Evolutionary conservation across 1,140 invertebrate genomes (phyloP), one percentile per base, ranked within the genome.

Genomic region (Drosophila nigromelanica): DNA sequence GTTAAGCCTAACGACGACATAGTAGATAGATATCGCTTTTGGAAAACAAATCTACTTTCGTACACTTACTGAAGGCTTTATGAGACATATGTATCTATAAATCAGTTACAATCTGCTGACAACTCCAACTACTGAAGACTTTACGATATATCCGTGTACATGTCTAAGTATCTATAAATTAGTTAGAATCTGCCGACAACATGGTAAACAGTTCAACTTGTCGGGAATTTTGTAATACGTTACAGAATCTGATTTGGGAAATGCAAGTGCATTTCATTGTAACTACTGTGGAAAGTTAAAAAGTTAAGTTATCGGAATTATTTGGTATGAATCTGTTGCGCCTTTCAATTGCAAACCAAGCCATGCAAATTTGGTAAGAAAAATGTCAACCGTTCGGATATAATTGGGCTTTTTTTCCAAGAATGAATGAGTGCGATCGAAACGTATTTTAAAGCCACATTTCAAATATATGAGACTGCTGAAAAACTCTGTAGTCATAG

Each of bases 401-500:
- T 59, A 59, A 87, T 76, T 40, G 8, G 51, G 62, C 37, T 59
- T 87, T 87, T 45, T 30, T 63, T 75, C 58, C 35, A 70, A 82
- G 58, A 87, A 73, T 89, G 75, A 86, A 86, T 86, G 39, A 60
- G 77, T 58, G 27, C 24, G 15, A 30, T 35, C 66, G 56, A 70
- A 78, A 72, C 50, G 55, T 72, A 75, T 67, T 87, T 71, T 68
- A 86, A 85, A 60, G 54, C 59, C 82, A 72, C 69, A 78, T 82
- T 81, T 68, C 30, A 86, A 87, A 61, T 69, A 58, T 69, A 73
- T 50, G 43, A 66, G 81, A 66, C 75, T 69, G 62, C 64, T 70
- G 21, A 60, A 82, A 76, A 82, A 73, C 67, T 61, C 60, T 56
- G 52, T 75, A 75, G 62, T 86, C 83, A 76, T 61, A 73, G 67